Base-by-base conservation (phyloP, 2,888 invertebrate genomes). In the Tenthredo mesomela region DNA sequence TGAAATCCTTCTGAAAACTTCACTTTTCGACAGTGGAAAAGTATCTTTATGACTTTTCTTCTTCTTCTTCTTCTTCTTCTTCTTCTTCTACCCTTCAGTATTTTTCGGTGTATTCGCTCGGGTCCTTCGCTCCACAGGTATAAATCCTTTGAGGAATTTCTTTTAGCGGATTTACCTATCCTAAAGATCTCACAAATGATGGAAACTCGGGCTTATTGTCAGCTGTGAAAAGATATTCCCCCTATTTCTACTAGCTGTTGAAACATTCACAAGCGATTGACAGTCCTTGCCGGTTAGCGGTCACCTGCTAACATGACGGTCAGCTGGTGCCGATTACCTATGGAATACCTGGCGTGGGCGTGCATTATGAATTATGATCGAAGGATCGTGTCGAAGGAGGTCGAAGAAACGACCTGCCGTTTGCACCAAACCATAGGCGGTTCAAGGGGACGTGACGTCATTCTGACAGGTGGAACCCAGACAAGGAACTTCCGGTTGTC, bases 371-470 rank as follows among this genome's bases (percentile, higher is more conserved):
- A 73, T 73, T 73, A 73, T 29, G 50, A 77, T 50, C 54, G 50
- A 29, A 77, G 29, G 25, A 77, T 29, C 21, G 40, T 77, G 15
- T 54, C 33, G 77, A 50, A 50, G 47, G 40, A 50, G 78, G 58
- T 77, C 80, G 82, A 82, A 82, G 82, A 33, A 82, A 67, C 65
- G 65, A 67, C 65, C 80, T 65, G 80, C 10, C 80, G 21, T 65
- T 58, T 61, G n/a, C 47, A 67, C 82, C 29, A 43, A 82, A 47
- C 47, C 67, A 50, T 67, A 29, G 82, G 7, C 67, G 67, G 88
- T 85, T 86, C 80, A 87, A 88, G 86, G 88, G 88, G 87, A 86
- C 84, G 87, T 89, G 89, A 89, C 89, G 89, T 89, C 89, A 89
- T 82, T 40, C 73, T 25, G 85, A 87, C 87, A 90, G 89, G 88